Conservation (phyloP, 2,888 invertebrate genomes). For the Eurois occulta region DNA sequence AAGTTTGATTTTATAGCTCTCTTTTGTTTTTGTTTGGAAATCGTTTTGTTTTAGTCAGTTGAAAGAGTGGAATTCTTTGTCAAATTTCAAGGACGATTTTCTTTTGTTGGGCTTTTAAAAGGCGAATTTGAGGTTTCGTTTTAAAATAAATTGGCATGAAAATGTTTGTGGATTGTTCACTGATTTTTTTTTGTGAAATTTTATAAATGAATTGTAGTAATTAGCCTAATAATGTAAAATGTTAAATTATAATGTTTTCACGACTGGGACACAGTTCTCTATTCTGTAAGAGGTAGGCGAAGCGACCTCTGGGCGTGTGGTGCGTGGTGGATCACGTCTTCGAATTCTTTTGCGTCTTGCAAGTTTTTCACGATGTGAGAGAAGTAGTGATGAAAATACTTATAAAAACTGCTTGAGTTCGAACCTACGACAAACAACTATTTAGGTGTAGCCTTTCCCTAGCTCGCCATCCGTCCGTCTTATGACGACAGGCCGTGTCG, state of each 20-base stretch:
- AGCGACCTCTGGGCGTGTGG: background rate
- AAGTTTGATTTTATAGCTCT: conserved; percentile 74
- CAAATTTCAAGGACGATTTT: conserved; percentile 40
- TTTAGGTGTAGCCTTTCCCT: too few relatives aligned
- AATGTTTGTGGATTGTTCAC: conserved; percentile 20
- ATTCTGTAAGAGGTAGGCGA: background rate
- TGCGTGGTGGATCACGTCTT: background rate
- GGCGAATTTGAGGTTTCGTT: conserved; percentile 18
- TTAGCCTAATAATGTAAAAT: too few relatives aligned
- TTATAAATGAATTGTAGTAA: background rate
- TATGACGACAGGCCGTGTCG: too few relatives aligned
- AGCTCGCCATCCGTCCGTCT: too few relatives aligned
- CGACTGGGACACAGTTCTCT: rapidly evolving
- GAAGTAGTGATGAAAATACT: background rate
- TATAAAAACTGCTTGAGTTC: background rate
- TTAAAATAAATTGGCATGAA: conserved; percentile 33
- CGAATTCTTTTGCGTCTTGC: background rate
- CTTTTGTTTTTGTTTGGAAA: conserved; percentile 73
- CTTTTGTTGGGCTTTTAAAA: conserved; percentile 49
- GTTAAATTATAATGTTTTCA: background rate
- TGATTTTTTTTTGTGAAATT: background rate
- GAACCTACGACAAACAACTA: background rate
- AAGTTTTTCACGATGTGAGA: background rate
- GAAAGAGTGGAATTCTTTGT: conserved; percentile 56
- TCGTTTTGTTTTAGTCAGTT: conserved; percentile 49